Evolutionary conservation across 2,113 vertebrate species (phyloP).

Genomic region (Rhineura floridana): DNA sequence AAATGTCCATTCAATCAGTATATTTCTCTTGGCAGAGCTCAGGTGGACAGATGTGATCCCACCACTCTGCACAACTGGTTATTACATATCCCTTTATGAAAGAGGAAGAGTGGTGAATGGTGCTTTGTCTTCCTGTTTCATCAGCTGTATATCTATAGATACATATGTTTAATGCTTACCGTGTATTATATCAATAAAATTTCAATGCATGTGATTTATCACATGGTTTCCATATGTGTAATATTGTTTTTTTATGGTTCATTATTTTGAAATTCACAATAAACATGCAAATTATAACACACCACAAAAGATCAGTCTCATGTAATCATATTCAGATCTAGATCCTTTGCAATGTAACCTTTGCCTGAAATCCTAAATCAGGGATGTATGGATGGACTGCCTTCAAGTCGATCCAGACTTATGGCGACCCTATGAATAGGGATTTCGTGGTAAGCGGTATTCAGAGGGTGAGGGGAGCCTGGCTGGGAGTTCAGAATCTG

Average conservation of each 20-base stretch:
- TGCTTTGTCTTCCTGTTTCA: no score
- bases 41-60: neutral
- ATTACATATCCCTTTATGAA: neutral
- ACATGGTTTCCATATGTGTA: neutral
- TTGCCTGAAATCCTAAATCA: no score
- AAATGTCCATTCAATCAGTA: neutral
- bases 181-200: neutral
- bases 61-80: no score
- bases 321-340: neutral
- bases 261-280: neutral
- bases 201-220: neutral
- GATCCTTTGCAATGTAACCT: no score
- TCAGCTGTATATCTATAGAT: no score
- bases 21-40: neutral
- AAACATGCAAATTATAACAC: neutral
- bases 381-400: no score
- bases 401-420: no score
- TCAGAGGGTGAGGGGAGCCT: no score
- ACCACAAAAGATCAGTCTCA: neutral
- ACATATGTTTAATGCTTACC: neutral
- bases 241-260: neutral
- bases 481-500: no score
- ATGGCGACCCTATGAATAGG: no score
- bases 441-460: no score
- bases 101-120: no score